A percentile compares a stretch with the other conserved stretches of the same genome.
Conservation (phyloP, 2,113 vertebrate species). For the Thamnophis sirtalis region DNA sequence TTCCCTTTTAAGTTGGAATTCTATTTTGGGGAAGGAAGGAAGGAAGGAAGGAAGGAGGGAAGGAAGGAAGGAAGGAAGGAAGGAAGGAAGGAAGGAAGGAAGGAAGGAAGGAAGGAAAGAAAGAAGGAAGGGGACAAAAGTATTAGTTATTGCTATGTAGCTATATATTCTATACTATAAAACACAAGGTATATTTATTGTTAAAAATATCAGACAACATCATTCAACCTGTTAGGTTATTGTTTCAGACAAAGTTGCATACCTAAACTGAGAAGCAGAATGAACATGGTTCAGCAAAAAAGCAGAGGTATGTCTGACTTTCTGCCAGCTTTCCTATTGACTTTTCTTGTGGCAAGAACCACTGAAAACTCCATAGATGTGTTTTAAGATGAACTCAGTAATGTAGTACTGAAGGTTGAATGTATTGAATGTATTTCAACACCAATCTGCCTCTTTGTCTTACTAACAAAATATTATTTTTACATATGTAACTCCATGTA, state of each 20-base stretch:
- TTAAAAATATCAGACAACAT: neutral
- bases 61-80: neutral
- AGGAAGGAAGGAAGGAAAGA: too few species aligned
- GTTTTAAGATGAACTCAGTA: neutral
- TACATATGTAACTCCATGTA: fast-evolving
- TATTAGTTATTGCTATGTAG: fast-evolving
- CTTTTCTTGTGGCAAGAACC: neutral
- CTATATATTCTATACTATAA: neutral
- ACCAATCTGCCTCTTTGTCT: neutral
- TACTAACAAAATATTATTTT: neutral
- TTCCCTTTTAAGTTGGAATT: neutral
- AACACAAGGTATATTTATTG: neutral
- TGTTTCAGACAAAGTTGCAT: neutral
- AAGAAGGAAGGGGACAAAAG: neutral
- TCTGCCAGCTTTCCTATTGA: neutral
- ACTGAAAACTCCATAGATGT: neutral
- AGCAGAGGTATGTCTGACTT: neutral
- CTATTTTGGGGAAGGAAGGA: too few species aligned
- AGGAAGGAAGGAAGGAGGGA: too few species aligned
- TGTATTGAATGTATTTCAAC: neutral
- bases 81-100: neutral
- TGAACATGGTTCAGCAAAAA: neutral
- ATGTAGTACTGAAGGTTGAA: neutral
- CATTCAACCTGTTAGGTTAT: neutral
- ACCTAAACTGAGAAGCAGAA: neutral